Percentiles rank a stretch among this genome's conserved stretches.
phyloP scores from a whole-genome alignment of 2,113 vertebrate genomes.

The Dipodomys spectabilis region DNA sequence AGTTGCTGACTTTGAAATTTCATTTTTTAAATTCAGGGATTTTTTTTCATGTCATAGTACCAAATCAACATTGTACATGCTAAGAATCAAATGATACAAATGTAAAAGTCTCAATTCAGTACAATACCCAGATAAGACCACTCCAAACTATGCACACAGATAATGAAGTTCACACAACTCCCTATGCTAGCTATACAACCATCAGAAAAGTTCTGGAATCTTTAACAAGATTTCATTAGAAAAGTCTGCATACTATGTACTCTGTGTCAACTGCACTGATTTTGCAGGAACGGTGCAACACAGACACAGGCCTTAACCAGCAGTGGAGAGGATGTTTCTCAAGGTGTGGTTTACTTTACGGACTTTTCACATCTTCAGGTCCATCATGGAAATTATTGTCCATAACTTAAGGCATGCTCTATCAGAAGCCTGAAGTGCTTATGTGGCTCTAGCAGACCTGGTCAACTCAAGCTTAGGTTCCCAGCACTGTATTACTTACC shows the following conservation, averaged over 20 bases:
- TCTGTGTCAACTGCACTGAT: neutral
- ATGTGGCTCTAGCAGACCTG: neutral
- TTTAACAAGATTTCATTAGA: conserved; percentile 8
- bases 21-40: neutral
- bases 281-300: conserved; percentile 53
- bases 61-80: neutral
- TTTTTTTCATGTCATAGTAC: conserved; percentile 5
- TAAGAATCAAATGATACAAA: neutral
- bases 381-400: neutral
- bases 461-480: neutral
- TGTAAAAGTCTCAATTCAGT: conserved; percentile 17
- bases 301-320: conserved; percentile 32
- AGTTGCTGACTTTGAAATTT: conserved; percentile 8
- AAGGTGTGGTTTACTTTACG: conserved; percentile 52
- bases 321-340: conserved; percentile 49
- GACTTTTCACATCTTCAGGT: conserved; percentile 61
- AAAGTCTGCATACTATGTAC: neutral
- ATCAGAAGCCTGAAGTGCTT: neutral
- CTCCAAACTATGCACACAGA: neutral
- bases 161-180: neutral
- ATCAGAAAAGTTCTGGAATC: neutral
- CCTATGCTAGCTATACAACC: neutral
- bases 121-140: neutral
- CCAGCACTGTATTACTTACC: neutral
- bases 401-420: neutral